These are phyloP conservation scores for Tiphia femorata DNA, from an alignment of 2,888 invertebrate species.

Conservation along the genomic window DNA sequence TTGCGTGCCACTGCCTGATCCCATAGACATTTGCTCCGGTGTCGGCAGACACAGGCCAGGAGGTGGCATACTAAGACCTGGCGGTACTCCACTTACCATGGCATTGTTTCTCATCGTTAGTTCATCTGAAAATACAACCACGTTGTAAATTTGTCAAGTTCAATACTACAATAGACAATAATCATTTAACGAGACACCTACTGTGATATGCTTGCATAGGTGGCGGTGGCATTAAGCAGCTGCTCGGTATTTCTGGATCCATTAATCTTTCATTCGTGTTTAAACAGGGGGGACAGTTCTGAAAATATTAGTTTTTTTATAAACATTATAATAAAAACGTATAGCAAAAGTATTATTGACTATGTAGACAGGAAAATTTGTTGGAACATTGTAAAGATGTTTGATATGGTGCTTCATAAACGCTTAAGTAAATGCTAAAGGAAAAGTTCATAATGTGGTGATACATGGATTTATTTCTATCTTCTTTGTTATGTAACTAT, in stretches of 20 bases:
- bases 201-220: slow-evolving; percentile 63
- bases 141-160: too few relatives aligned
- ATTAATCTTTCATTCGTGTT: slow-evolving; percentile 58
- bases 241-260: slow-evolving; percentile 57
- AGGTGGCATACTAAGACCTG: slow-evolving; percentile 61
- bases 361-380: too few relatives aligned
- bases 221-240: slow-evolving; percentile 61
- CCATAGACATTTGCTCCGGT: slow-evolving; percentile 63
- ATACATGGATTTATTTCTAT: neutral
- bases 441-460: neutral
- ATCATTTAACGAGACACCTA: slow-evolving; percentile 25
- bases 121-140: slow-evolving; percentile 49
- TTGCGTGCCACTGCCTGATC: slow-evolving; percentile 49
- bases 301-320: slow-evolving; percentile 20
- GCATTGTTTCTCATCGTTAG: slow-evolving; percentile 60
- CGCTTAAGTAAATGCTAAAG: too few relatives aligned
- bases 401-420: too few relatives aligned
- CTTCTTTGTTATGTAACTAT: neutral
- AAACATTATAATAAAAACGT: neutral
- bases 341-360: neutral
- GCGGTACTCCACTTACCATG: slow-evolving; percentile 60
- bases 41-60: slow-evolving; percentile 62
- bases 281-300: slow-evolving; percentile 59
- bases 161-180: too few relatives aligned
- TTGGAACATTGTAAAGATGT: too few relatives aligned